These are phyloP conservation scores for Atta colombica DNA, from an alignment of 1,140 invertebrate genomes.

Conservation along the genomic window DNA sequence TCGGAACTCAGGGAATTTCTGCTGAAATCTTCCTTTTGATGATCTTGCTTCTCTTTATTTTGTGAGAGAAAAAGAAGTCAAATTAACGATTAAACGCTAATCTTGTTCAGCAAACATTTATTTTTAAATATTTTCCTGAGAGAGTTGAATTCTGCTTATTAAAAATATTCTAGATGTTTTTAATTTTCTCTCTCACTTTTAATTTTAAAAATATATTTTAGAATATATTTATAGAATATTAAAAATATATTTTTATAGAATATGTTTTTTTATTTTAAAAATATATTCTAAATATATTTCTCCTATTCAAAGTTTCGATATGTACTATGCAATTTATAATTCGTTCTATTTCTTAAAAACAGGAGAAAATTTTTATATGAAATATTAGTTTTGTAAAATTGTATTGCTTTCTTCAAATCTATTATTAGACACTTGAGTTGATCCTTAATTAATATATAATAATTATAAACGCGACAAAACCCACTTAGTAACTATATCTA, in stretches of 20 bases:
- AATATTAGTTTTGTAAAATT: not conserved
- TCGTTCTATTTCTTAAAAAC: not conserved
- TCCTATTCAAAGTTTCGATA: not conserved
- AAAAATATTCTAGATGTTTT: not conserved
- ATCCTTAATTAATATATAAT: too few relatives aligned
- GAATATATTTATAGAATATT: too few relatives aligned
- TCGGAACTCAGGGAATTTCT: conserved; percentile 2
- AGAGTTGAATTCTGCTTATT: not conserved
- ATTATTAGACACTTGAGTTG: not conserved
- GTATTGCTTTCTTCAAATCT: not conserved
- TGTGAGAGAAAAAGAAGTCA: not conserved
- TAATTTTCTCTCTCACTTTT: not conserved
- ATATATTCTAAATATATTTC: not conserved
- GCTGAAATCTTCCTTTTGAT: not conserved
- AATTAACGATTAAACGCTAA: not conserved
- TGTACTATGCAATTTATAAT: not conserved
- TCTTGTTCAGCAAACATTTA: not conserved
- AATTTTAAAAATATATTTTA: too few relatives aligned
- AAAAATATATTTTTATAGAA: too few relatives aligned
- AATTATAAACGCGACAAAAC: not conserved
- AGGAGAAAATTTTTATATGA: not conserved
- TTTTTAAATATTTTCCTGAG: not conserved
- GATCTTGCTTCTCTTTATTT: conserved; percentile 16
- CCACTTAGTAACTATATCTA: not conserved
- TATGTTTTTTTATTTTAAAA: not conserved